These are phyloP conservation scores for Seira musarum DNA, from an alignment of 2,888 invertebrate species.

Conservation along the genomic window DNA sequence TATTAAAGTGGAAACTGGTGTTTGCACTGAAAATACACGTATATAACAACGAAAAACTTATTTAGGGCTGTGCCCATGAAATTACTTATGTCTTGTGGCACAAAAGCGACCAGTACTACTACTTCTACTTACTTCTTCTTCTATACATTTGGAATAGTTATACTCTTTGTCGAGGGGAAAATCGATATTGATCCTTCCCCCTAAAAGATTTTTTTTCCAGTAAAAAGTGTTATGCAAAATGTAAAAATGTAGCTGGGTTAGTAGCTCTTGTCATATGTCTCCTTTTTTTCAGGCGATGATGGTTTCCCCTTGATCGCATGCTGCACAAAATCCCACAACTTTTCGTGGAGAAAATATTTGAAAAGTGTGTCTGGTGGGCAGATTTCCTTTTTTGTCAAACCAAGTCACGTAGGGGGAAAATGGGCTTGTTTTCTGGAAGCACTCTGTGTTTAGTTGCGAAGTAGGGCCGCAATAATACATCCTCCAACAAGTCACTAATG, in stretches of 20 bases:
- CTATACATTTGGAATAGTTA: no score
- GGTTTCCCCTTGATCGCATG: background rate
- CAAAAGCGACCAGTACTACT: no score
- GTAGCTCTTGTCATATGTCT: background rate
- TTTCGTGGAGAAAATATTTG: no score
- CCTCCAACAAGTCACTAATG: background rate
- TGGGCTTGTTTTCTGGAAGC: background rate
- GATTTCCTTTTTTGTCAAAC: background rate
- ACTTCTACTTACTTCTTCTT: no score
- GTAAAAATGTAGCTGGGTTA: background rate
- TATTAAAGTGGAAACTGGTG: background rate
- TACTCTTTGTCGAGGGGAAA: conserved; percentile 27
- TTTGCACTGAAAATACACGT: background rate
- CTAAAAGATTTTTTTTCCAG: conserved; percentile 31
- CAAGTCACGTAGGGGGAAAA: background rate
- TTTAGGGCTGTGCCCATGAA: no score
- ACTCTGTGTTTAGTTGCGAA: background rate
- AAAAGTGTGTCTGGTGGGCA: background rate
- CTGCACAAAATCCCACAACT: background rate
- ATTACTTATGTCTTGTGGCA: no score
- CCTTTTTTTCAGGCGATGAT: background rate
- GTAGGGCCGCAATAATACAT: background rate
- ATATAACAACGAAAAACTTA: no score
- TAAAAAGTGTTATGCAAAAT: conserved; percentile 9
- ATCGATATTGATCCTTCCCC: conserved; percentile 54